These are phyloP conservation scores for Thalassoma bifasciatum DNA, from an alignment of 2,113 vertebrate genomes.

Conservation along the genomic window DNA sequence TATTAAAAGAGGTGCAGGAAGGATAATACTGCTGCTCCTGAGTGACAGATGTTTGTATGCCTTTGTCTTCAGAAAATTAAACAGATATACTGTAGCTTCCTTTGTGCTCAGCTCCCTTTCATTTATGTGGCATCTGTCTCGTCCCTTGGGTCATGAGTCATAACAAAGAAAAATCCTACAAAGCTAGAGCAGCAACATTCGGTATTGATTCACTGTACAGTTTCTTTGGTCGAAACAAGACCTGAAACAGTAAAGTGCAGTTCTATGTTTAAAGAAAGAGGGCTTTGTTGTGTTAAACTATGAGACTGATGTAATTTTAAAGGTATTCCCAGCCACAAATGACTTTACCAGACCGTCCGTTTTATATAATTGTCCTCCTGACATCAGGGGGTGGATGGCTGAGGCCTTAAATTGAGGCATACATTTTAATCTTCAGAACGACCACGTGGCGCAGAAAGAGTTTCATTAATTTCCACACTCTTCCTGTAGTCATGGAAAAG, in stretches of 20 bases:
- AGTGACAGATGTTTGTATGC: conserved; percentile 40
- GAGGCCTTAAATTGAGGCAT: conserved; percentile 24
- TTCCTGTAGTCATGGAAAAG: not conserved
- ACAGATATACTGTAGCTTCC: conserved; percentile 17
- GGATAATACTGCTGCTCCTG: conserved; percentile 17
- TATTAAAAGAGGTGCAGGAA: conserved; percentile 32
- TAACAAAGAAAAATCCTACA: conserved; percentile 22
- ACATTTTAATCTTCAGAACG: conserved; percentile 18
- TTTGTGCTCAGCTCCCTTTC: conserved; percentile 6
- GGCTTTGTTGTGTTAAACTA: not conserved
- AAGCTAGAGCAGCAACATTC: conserved; percentile 19
- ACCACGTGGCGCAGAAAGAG: conserved; percentile 28
- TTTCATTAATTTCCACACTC: not conserved
- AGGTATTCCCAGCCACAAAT: conserved; percentile 41
- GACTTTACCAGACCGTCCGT: conserved; percentile 30
- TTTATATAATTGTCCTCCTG: conserved; percentile 40
- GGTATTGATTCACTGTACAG: conserved; percentile 24
- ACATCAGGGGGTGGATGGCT: conserved; percentile 21
- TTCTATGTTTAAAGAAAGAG: conserved; percentile 9
- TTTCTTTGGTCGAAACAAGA: conserved; percentile 24
- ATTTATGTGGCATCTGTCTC: conserved; percentile 23
- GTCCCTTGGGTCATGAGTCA: conserved; percentile 35
- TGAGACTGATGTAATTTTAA: conserved; percentile 36
- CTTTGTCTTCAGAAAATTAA: conserved; percentile 34
- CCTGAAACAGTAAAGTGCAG: not conserved